These are phyloP conservation scores for Acanthoscelides obtectus DNA, from an alignment of 2,888 invertebrate genomes.

Conservation along the genomic window DNA sequence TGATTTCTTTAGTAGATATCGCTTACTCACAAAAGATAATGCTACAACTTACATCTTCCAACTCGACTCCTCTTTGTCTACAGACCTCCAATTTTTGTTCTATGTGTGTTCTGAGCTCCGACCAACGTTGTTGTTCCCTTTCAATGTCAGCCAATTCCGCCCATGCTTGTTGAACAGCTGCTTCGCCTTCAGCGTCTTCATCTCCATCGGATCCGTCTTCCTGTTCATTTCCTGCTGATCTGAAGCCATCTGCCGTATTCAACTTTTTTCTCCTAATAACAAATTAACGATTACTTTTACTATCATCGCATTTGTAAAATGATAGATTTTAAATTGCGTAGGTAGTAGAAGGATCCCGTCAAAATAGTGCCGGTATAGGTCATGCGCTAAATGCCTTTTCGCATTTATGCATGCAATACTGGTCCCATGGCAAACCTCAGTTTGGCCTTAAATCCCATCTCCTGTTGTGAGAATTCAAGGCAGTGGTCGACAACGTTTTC, in stretches of 20 bases:
- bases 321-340: too few species aligned
- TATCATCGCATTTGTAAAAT: too few species aligned
- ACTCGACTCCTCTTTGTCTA: slow-evolving; percentile 68
- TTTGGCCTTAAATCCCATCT: too few species aligned
- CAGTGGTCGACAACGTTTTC: too few species aligned
- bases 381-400: too few species aligned
- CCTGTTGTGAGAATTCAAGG: too few species aligned
- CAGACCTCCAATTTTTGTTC: slow-evolving; percentile 79
- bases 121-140: slow-evolving; percentile 78
- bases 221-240: slow-evolving; percentile 42
- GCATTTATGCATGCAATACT: too few species aligned
- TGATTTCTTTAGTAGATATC: too few species aligned
- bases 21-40: background rate
- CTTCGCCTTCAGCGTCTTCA: slow-evolving; percentile 54
- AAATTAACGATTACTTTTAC: background rate
- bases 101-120: slow-evolving; percentile 68
- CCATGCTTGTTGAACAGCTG: slow-evolving; percentile 77
- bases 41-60: slow-evolving; percentile 69
- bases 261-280: slow-evolving; percentile 30
- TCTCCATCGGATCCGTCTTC: slow-evolving; percentile 37
- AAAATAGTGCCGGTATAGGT: too few species aligned
- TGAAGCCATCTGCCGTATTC: slow-evolving; percentile 38
- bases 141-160: slow-evolving; percentile 78
- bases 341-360: too few species aligned
- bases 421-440: too few species aligned